Conservation (phyloP, 2,888 invertebrate genomes). For the Dolichopus griseipennis region DNA sequence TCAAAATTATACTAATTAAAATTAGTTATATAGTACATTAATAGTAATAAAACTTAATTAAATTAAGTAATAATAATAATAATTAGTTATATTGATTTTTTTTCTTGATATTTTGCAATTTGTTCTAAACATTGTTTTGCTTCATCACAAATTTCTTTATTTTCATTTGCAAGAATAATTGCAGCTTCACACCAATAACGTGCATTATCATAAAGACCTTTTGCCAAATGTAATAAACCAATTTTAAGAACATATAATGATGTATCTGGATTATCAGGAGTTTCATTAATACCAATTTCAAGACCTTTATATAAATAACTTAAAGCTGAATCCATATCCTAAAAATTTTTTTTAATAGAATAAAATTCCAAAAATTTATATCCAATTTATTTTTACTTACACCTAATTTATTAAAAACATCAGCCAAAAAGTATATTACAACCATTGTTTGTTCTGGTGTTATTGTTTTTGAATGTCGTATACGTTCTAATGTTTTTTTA, state of each 20-base stretch:
- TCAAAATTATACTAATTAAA: too few relatives aligned
- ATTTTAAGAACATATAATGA: slow-evolving; percentile 42
- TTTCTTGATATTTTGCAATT: slow-evolving; percentile 6
- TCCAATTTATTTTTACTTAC: not conserved
- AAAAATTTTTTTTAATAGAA: slow-evolving; percentile 16
- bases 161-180: slow-evolving; percentile 28
- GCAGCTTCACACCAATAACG: slow-evolving; percentile 38
- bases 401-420: not conserved
- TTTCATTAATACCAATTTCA: slow-evolving; percentile 40
- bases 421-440: too few relatives aligned
- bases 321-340: slow-evolving; percentile 39
- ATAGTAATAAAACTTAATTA: too few relatives aligned
- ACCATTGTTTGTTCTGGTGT: too few relatives aligned
- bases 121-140: slow-evolving; percentile 20
- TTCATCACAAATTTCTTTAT: slow-evolving; percentile 20
- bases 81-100: too few relatives aligned
- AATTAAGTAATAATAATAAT: too few relatives aligned
- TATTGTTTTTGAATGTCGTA: too few relatives aligned
- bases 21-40: too few relatives aligned
- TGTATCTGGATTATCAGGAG: slow-evolving; percentile 39
- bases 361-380: not conserved
- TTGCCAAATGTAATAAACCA: slow-evolving; percentile 39
- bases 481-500: too few relatives aligned
- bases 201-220: slow-evolving; percentile 37
- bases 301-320: slow-evolving; percentile 42